Percentiles rank a stretch among this genome's conserved stretches.
Conservation (phyloP, 2,797 vertebrate genomes). For the Pelochelys cantorii region DNA sequence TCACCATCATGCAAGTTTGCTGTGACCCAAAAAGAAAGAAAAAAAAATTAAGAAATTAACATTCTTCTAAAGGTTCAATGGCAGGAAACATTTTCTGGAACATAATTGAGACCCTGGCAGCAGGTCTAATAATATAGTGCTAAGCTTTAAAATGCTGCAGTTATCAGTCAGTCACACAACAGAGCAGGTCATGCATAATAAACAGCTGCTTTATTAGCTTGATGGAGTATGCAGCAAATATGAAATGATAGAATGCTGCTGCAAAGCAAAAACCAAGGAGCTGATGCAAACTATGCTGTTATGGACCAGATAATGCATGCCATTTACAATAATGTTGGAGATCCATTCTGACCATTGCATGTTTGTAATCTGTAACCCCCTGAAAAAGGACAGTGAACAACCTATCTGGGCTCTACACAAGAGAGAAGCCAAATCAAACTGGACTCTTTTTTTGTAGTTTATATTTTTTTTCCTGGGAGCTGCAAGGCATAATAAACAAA, state of each 20-base stretch:
- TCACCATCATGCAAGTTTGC: constrained; percentile 16
- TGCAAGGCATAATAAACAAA: constrained; percentile 14
- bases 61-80: constrained; percentile 38
- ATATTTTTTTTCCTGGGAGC: not conserved
- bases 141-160: constrained; percentile 61
- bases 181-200: constrained; percentile 66
- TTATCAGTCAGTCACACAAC: constrained; percentile 65
- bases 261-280: constrained; percentile 36
- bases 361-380: not conserved
- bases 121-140: constrained; percentile 36
- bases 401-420: not conserved
- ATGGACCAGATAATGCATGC: not conserved
- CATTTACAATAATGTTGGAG: not conserved
- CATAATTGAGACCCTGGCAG: constrained; percentile 50
- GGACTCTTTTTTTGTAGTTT: not conserved
- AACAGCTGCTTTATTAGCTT: constrained; percentile 71
- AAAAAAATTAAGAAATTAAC: not conserved
- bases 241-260: constrained; percentile 45
- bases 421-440: not conserved
- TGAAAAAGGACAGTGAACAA: not conserved
- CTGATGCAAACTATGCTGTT: not conserved
- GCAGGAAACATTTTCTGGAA: constrained; percentile 53
- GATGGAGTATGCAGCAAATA: constrained; percentile 50
- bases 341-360: not conserved
- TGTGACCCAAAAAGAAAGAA: constrained; percentile 15